Percentiles rank a stretch among this genome's conserved stretches.
phyloP scores from a whole-genome alignment of 2,888 invertebrate genomes.

The Tuta absoluta region DNA sequence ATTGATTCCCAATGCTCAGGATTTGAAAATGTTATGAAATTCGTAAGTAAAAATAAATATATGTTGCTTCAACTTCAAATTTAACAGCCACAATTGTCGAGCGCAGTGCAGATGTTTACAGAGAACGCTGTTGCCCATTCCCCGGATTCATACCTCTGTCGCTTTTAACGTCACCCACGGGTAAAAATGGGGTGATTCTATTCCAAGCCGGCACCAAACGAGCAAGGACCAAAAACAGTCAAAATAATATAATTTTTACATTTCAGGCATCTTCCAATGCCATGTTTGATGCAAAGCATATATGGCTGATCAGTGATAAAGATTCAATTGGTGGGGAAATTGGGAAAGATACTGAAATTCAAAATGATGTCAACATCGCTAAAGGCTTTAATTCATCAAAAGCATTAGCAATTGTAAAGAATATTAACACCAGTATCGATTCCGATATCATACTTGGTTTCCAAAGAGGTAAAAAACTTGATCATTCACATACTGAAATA shows the following conservation, averaged over 20 bases:
- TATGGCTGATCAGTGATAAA: slow-evolving; percentile 54
- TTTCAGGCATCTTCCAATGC: slow-evolving; percentile 58
- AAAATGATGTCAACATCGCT: background rate
- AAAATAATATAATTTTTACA: background rate
- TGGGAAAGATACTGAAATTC: background rate
- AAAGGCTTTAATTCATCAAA: background rate
- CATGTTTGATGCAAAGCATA: slow-evolving; percentile 47
- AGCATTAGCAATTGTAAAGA: slow-evolving; percentile 31
- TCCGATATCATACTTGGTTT: background rate
- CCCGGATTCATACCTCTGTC: too few relatives aligned
- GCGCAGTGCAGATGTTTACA: too few relatives aligned
- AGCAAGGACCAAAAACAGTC: too few relatives aligned
- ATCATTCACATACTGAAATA: background rate
- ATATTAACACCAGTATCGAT: slow-evolving; percentile 50
- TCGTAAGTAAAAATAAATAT: slow-evolving; percentile 44
- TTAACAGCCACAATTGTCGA: too few relatives aligned
- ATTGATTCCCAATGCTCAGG: slow-evolving; percentile 40
- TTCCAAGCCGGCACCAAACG: too few relatives aligned
- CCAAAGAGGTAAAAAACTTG: background rate
- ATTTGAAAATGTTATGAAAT: slow-evolving; percentile 42
- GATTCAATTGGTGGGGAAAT: slow-evolving; percentile 26
- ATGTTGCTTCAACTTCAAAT: background rate
- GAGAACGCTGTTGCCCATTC: too few relatives aligned
- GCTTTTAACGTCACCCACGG: too few relatives aligned
- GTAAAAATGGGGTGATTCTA: too few relatives aligned